Conservation (phyloP, 1,140 invertebrate genomes). For the Drosophila mayri region DNA sequence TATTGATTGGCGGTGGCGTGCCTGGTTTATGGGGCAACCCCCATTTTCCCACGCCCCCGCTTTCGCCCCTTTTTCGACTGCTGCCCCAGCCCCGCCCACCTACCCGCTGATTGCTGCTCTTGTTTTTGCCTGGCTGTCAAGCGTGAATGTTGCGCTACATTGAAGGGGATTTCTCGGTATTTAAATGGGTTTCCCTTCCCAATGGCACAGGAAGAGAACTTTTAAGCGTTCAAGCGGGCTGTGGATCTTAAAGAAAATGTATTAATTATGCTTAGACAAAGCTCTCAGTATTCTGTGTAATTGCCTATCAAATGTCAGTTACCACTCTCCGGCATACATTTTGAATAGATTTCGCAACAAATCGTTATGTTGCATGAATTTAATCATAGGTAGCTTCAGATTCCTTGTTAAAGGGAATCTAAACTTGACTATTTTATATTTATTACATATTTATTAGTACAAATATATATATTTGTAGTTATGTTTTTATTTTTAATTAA, state of each 20-base stretch:
- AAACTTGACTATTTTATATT: too few relatives aligned
- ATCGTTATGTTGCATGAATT: not conserved
- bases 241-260: conserved; percentile 1
- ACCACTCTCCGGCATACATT: not conserved
- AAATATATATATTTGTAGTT: not conserved
- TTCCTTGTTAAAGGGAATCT: too few relatives aligned
- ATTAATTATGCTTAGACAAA: conserved; percentile 16
- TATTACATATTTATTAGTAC: too few relatives aligned
- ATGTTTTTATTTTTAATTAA: not conserved
- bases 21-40: conserved; percentile 62
- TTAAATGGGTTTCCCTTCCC: conserved; percentile 56
- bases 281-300: not conserved
- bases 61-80: not conserved
- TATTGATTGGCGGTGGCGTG: conserved; percentile 76
- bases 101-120: conserved; percentile 31
- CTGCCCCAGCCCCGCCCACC: not conserved
- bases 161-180: conserved; percentile 64
- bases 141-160: conserved; percentile 58
- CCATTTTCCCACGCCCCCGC: conserved; percentile 3
- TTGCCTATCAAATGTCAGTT: conserved; percentile 4
- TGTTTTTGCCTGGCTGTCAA: conserved; percentile 51
- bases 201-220: not conserved
- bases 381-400: not conserved
- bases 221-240: not conserved
- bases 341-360: not conserved